Evolutionary conservation across 2,113 vertebrate species (phyloP).

Genomic region (Pithys albifrons): DNA sequence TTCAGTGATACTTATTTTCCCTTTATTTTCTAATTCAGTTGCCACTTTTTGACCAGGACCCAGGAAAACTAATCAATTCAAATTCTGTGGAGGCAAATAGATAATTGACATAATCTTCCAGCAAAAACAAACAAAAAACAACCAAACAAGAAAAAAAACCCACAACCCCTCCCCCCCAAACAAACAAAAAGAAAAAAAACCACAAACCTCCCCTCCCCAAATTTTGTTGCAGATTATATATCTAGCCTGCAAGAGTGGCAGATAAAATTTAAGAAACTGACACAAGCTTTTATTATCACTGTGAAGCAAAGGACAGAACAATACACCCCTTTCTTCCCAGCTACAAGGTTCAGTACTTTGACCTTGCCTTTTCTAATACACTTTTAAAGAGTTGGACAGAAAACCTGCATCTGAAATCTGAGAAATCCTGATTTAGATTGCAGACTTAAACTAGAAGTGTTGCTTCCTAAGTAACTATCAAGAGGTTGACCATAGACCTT

Average conservation of each 20-base stretch:
- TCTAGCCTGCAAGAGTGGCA: not conserved
- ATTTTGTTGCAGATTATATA: not conserved
- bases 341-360: not conserved
- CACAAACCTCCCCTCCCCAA: no score
- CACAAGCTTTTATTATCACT: not conserved
- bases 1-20: not conserved
- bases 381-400: not conserved
- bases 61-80: not conserved
- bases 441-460: not conserved
- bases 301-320: not conserved
- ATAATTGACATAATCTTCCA: not conserved
- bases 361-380: not conserved
- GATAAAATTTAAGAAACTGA: not conserved
- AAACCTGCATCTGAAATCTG: not conserved
- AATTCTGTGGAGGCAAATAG: not conserved
- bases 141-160: no score
- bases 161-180: not conserved
- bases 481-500: not conserved
- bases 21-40: not conserved
- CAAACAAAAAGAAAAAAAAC: no score
- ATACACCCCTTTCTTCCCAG: not conserved
- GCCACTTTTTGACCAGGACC: not conserved
- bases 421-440: not conserved
- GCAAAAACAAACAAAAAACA: not conserved
- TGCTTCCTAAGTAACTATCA: not conserved